Percentiles rank a stretch among this genome's conserved stretches.
Conservation (phyloP, 2,113 vertebrate species). For the Probosciger aterrimus region DNA sequence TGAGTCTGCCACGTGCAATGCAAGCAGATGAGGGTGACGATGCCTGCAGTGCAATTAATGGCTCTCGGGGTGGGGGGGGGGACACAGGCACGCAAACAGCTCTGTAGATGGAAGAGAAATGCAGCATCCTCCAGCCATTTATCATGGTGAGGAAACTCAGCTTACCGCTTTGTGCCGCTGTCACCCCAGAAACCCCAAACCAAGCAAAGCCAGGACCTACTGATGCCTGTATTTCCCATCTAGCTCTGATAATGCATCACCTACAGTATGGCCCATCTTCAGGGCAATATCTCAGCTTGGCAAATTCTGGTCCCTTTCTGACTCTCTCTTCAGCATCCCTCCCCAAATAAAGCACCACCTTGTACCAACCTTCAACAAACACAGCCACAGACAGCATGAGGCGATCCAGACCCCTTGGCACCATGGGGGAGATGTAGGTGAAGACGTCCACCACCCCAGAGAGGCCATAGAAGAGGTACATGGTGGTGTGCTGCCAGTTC, state of each 20-base stretch:
- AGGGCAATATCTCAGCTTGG: background rate
- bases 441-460: slow-evolving; percentile 79
- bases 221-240: background rate
- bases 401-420: slow-evolving; percentile 82
- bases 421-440: slow-evolving; percentile 25
- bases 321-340: background rate
- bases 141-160: background rate
- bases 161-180: background rate
- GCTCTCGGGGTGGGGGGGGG: background rate
- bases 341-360: rapidly evolving
- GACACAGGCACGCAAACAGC: background rate
- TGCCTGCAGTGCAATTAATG: background rate
- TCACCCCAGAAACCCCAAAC: background rate
- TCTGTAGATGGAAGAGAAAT: background rate
- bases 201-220: background rate
- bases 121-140: background rate
- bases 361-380: slow-evolving; percentile 85
- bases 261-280: background rate
- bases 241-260: background rate
- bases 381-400: slow-evolving; percentile 79
- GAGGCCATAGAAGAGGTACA: slow-evolving; percentile 93
- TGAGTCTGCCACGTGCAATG: background rate
- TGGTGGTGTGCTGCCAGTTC: slow-evolving; percentile 98
- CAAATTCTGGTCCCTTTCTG: background rate
- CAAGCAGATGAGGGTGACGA: background rate